A percentile compares a stretch with the other conserved stretches of the same genome.
Conservation (phyloP, 1,140 invertebrate species). For the Penaeus vannamei region DNA sequence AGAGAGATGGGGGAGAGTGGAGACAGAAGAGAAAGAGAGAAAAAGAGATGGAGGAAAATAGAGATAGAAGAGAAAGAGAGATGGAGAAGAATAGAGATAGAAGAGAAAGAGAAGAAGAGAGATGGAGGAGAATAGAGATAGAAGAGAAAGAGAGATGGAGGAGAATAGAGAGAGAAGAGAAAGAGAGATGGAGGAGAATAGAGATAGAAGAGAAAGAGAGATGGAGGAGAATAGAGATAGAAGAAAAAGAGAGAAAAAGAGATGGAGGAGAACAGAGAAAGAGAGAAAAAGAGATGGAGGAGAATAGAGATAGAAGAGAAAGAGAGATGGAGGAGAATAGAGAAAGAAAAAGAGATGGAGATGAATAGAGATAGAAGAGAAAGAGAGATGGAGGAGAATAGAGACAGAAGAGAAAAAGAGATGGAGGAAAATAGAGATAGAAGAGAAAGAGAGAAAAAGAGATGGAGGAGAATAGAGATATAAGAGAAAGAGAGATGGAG, state of each 20-base stretch:
- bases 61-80: conserved; percentile 21
- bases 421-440: neutral
- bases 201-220: neutral
- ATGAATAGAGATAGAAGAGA: conserved; percentile 19
- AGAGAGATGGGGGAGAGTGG: neutral
- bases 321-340: conserved; percentile 6
- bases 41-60: too few relatives aligned
- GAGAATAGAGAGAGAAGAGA: conserved; percentile 31
- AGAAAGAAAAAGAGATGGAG: conserved; percentile 34
- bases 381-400: neutral
- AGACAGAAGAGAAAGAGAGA: too few relatives aligned
- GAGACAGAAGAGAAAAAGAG: neutral
- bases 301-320: neutral
- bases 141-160: conserved; percentile 44
- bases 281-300: neutral
- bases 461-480: neutral
- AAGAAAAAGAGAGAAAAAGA: neutral
- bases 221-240: neutral
- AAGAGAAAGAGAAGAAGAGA: neutral
- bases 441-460: neutral
- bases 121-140: conserved; percentile 24
- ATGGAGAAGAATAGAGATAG: neutral
- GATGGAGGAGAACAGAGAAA: neutral
- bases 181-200: neutral
- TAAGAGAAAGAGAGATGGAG: neutral